phyloP scores from a whole-genome alignment of 1,140 invertebrate species.

The Laupala kohalensis region DNA sequence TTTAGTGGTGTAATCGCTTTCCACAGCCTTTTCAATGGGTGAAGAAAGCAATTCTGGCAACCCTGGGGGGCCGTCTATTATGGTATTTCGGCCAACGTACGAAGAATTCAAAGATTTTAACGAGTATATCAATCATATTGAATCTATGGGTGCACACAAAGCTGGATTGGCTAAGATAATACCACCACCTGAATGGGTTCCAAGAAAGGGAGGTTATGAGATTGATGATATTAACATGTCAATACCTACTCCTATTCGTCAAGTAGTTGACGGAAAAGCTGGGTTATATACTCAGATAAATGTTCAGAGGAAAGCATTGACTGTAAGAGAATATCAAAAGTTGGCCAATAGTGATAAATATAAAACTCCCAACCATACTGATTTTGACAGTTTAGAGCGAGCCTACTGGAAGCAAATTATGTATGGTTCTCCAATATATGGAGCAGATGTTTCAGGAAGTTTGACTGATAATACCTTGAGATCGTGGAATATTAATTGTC shows the following conservation, averaged over 20 bases:
- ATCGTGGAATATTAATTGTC: constrained; percentile 89
- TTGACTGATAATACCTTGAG: constrained; percentile 78
- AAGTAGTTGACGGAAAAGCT: constrained; percentile 76
- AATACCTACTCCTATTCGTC: constrained; percentile 86
- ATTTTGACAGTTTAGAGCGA: constrained; percentile 86
- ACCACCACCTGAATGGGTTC: constrained; percentile 85
- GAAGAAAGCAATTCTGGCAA: not conserved
- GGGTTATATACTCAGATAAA: constrained; percentile 93
- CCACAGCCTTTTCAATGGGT: not conserved
- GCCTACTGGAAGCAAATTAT: constrained; percentile 97
- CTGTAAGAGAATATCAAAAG: constrained; percentile 74
- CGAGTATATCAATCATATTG: constrained; percentile 82
- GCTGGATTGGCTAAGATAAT: constrained; percentile 90
- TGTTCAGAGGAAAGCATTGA: constrained; percentile 85
- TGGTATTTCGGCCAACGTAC: constrained; percentile 87
- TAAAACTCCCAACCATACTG: constrained; percentile 70
- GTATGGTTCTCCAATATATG: constrained; percentile 83
- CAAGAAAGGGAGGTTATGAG: constrained; percentile 72
- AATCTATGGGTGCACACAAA: constrained; percentile 81
- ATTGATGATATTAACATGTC: constrained; percentile 61
- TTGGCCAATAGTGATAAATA: constrained; percentile 60
- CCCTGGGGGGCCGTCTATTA: constrained; percentile 43
- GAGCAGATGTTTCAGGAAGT: constrained; percentile 90
- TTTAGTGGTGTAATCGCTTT: not conserved
- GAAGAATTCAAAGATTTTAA: constrained; percentile 92